Evolutionary conservation across 2,888 invertebrate species (phyloP).

Genomic region (Erebia palarica): DNA sequence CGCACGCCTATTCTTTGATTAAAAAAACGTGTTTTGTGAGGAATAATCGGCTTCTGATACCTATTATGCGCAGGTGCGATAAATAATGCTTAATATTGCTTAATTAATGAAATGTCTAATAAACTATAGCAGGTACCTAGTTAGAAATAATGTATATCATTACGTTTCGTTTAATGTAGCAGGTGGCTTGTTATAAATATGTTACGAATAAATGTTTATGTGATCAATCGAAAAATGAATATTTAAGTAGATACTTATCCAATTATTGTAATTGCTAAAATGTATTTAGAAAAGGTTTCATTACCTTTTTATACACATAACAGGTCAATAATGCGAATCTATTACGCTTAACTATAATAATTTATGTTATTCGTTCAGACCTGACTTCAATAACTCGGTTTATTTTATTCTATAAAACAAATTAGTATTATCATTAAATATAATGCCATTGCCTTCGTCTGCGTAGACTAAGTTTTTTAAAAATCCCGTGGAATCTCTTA

Average conservation of each 20-base stretch:
- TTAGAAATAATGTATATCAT: background rate
- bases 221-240: background rate
- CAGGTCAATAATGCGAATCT: too few species aligned
- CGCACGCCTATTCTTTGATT: too few species aligned
- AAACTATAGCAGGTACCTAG: background rate
- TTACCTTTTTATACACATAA: too few species aligned
- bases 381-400: too few species aligned
- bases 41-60: background rate
- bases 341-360: too few species aligned
- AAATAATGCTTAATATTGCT: slow-evolving; percentile 4
- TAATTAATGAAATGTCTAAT: slow-evolving; percentile 9
- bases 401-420: too few species aligned
- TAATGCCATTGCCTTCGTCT: too few species aligned
- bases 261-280: background rate
- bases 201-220: slow-evolving; percentile 7
- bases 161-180: slow-evolving; percentile 9
- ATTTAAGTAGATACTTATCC: background rate
- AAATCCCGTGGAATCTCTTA: too few species aligned
- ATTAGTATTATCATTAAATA: too few species aligned
- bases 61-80: slow-evolving; percentile 17
- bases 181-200: slow-evolving; percentile 15
- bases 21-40: too few species aligned
- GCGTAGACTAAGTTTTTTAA: too few species aligned
- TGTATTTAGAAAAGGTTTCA: background rate
- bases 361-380: too few species aligned